Evolutionary conservation across 2,888 invertebrate genomes (phyloP).

Genomic region (Zhuqinia jingwanae): DNA sequence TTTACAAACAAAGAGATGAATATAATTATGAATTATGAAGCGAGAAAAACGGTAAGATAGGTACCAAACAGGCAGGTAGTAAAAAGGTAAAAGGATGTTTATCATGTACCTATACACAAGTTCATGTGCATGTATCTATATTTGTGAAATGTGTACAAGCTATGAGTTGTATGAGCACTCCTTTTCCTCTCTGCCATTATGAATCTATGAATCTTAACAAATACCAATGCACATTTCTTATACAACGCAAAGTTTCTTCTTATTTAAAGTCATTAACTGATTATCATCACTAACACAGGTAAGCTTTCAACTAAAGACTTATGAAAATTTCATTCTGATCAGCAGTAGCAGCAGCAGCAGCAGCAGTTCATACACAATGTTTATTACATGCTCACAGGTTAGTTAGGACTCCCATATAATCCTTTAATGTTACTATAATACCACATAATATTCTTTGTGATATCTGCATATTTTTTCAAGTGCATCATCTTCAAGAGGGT

Average conservation of each 20-base stretch:
- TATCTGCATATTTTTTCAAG: slow-evolving; percentile 11
- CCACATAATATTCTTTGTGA: neutral
- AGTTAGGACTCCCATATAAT: slow-evolving; percentile 61
- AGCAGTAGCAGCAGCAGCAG: neutral
- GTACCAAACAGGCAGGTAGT: neutral
- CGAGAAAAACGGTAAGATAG: slow-evolving; percentile 25
- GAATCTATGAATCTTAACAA: neutral
- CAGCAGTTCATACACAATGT: slow-evolving; percentile 24
- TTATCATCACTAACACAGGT: slow-evolving; percentile 36
- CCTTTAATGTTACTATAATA: slow-evolving; percentile 33
- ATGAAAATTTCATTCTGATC: slow-evolving; percentile 1
- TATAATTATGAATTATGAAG: slow-evolving; percentile 15
- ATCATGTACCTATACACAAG: no score
- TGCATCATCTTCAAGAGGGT: neutral
- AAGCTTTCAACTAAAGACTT: neutral
- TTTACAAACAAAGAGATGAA: no score
- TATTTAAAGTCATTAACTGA: slow-evolving; percentile 48
- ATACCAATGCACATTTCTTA: neutral
- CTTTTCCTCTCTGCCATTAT: neutral
- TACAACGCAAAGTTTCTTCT: no score
- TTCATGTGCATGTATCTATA: no score
- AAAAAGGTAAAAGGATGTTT: slow-evolving; percentile 31
- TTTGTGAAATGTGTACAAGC: no score
- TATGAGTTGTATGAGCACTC: neutral
- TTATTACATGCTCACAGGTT: slow-evolving; percentile 67